Evolutionary conservation across 2,113 vertebrate species (phyloP).

Genomic region (Aptenodytes forsteri): DNA sequence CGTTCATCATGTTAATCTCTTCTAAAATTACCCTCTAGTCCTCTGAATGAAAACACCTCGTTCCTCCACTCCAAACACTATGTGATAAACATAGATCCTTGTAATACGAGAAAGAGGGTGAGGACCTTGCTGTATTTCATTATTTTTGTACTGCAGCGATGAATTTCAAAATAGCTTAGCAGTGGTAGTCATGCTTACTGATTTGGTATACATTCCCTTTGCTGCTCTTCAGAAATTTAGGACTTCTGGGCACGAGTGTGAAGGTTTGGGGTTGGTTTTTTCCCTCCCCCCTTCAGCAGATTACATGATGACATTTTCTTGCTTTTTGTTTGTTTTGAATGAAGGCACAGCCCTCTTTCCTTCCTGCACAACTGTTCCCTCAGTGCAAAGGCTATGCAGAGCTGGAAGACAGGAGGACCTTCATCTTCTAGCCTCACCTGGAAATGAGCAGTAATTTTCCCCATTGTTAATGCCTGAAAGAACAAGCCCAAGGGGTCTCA

Average conservation of each 20-base stretch:
- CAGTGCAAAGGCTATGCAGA: neutral
- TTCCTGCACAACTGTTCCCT: neutral
- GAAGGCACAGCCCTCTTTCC: neutral
- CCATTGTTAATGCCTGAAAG: neutral
- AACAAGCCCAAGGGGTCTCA: neutral
- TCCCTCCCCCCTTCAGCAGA: neutral
- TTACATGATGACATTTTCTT: neutral
- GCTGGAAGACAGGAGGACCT: neutral
- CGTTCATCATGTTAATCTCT: neutral
- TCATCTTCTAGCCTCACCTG: neutral
- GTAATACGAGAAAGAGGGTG: constrained; percentile 7
- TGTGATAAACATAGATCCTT: constrained; percentile 38
- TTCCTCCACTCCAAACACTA: neutral
- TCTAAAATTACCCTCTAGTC: constrained; percentile 42
- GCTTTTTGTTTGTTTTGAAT: neutral
- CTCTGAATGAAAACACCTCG: constrained; percentile 19
- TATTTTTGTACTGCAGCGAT: neutral
- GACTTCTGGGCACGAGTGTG: neutral
- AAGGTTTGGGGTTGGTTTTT: neutral
- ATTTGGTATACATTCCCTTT: neutral
- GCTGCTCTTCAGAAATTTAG: neutral
- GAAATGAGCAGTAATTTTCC: neutral
- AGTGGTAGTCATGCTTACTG: neutral
- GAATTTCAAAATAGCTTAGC: constrained; percentile 17
- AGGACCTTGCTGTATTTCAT: constrained; percentile 32